Evolutionary conservation across 92 coral and sea anemone genomes (phyloP).

Genomic region (Siderastrea radians): DNA sequence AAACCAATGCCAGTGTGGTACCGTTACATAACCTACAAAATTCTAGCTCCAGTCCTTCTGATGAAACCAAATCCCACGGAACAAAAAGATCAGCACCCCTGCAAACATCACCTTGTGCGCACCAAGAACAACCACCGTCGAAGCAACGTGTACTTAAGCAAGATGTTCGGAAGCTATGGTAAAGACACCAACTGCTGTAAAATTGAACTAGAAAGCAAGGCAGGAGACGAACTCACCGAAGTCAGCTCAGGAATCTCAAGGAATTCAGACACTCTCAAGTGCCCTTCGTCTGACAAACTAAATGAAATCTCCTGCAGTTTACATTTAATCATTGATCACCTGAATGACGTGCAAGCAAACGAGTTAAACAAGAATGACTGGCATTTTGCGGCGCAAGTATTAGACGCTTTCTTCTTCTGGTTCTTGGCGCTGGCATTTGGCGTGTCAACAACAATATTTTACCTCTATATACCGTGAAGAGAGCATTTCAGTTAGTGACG

Average conservation of each 20-base stretch:
- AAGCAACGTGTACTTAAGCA: constrained; percentile 14
- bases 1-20: constrained; percentile 79
- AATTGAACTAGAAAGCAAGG: constrained; percentile 18
- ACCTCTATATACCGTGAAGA: constrained; percentile 67
- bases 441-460: constrained; percentile 79
- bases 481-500: neutral
- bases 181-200: constrained; percentile 34
- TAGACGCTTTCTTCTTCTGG: constrained; percentile 92
- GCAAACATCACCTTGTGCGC: constrained; percentile 11
- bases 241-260: constrained; percentile 21
- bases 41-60: constrained; percentile 82
- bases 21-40: constrained; percentile 72
- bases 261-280: constrained; percentile 46
- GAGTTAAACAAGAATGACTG: constrained; percentile 83
- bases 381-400: constrained; percentile 93
- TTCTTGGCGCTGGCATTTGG: constrained; percentile 63
- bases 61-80: constrained; percentile 63
- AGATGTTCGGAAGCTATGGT: constrained; percentile 26
- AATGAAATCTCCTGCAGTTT: constrained; percentile 72
- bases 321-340: constrained; percentile 69
- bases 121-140: constrained; percentile 19
- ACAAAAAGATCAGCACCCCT: constrained; percentile 17
- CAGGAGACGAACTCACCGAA: constrained; percentile 30
- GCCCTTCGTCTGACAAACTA: constrained; percentile 62
- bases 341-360: constrained; percentile 58